Evolutionary conservation across 2,113 vertebrate genomes (phyloP), one percentile per base, ranked within the genome.

Genomic region (Tapirus terrestris): DNA sequence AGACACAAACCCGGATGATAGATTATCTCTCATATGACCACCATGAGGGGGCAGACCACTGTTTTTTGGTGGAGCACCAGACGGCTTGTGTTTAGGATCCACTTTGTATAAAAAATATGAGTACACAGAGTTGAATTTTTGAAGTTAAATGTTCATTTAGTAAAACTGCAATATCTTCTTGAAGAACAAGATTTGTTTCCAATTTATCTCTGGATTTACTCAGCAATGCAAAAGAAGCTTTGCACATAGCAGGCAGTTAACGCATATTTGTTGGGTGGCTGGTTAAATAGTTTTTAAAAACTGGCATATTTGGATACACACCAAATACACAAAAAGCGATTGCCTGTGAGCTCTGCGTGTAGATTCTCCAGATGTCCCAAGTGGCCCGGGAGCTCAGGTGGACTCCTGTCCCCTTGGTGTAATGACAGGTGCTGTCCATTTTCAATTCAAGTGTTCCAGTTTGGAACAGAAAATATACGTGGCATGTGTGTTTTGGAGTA

Each of bases 31-130:
- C 53, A 14, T 16, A 17, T 0, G 9, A 17, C 5, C 85, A 63
- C 43, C 2, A 0, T 0, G 8, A 33, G 11, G 17, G 10, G 20
- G 25, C 31, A 31, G 12, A 17, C 21, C 4, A 13, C 29, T 16
- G 14, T 36, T 3, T 21, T 51, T 18, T 5, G 9, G 29, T 5
- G 61, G 79, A 27, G 5, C 8, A 11, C n/a, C 67, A 75, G 29
- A 16, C 8, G 60, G 51, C 36, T 60, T 31, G 9, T 51, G 31
- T 8, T 25, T 20, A 25, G 31, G 36, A 31, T 8, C 18, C 48
- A 6, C 14, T 80, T 33, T 31, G 2, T 60, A 17, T 31, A 76
- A 65, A 82, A 53, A 39, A 80, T 12, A 31, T 2, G 25, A 67
- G 25, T 31, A 58, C 17, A 36, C 0, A 20, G 0, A 68, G 58